phyloP scores from a whole-genome alignment of 2,113 vertebrate genomes.

The Leptosomus discolor region DNA sequence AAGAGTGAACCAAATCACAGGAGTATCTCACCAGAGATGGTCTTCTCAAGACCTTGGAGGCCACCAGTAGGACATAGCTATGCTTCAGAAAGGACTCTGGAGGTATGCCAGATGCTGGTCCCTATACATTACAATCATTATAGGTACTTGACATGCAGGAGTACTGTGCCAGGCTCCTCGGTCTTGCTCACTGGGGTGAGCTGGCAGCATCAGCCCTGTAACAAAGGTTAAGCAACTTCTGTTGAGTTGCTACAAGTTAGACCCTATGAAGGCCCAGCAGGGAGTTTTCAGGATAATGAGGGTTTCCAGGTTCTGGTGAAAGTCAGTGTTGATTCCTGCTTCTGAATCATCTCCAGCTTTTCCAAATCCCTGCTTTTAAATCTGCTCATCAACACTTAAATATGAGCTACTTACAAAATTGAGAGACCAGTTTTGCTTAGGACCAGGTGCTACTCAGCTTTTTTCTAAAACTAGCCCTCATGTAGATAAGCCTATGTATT shows the following conservation, averaged over 20 bases:
- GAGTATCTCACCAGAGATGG: not conserved
- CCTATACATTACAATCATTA: not conserved
- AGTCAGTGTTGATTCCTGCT: not conserved
- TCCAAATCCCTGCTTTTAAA: not conserved
- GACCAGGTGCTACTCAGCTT: not conserved
- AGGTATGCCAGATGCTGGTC: not conserved
- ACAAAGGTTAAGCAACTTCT: not conserved
- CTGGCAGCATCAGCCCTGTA: not conserved
- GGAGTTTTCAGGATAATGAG: not conserved
- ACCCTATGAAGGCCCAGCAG: not conserved
- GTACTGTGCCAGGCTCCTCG: not conserved
- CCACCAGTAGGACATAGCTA: not conserved
- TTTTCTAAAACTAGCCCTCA: not conserved
- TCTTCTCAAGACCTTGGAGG: not conserved
- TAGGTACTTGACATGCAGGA: not conserved
- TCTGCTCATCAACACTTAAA: not conserved
- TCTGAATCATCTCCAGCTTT: not conserved
- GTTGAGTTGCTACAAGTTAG: not conserved
- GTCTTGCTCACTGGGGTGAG: accelerated
- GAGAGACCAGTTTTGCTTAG: not conserved
- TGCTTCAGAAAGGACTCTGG: not conserved
- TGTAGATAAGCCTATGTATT: not conserved
- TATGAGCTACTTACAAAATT: not conserved
- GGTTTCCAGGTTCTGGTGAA: not conserved
- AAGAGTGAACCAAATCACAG: not conserved